These are phyloP conservation scores for Chaetoderma sp. DNA, from an alignment of 2,888 invertebrate species.

Conservation along the genomic window DNA sequence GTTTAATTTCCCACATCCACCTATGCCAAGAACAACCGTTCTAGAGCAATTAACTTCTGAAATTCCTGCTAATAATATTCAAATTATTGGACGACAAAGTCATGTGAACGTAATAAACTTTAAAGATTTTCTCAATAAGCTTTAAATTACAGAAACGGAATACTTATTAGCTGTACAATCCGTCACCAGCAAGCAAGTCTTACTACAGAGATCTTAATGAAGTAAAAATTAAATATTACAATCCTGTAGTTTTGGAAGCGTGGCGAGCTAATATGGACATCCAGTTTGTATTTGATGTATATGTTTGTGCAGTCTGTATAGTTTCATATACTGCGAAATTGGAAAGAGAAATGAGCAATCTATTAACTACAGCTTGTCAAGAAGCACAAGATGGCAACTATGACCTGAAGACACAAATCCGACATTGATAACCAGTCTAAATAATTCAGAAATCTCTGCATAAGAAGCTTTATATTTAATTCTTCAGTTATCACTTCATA, in stretches of 20 bases:
- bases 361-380: constrained; percentile 33
- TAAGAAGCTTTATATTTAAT: constrained; percentile 38
- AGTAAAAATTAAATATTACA: constrained; percentile 30
- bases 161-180: constrained; percentile 16
- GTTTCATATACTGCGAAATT: constrained; percentile 37
- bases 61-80: background rate
- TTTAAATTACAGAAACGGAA: constrained; percentile 19
- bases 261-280: constrained; percentile 38
- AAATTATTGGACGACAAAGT: constrained; percentile 1
- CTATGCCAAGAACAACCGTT: constrained; percentile 30
- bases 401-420: constrained; percentile 29
- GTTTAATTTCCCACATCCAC: constrained; percentile 33
- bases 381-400: constrained; percentile 33
- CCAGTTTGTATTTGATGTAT: constrained; percentile 31
- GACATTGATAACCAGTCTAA: constrained; percentile 35
- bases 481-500: constrained; percentile 31
- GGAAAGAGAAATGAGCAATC: constrained; percentile 36
- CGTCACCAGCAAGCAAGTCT: constrained; percentile 24
- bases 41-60: constrained; percentile 26
- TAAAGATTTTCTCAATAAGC: constrained; percentile 16
- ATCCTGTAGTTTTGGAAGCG: constrained; percentile 15
- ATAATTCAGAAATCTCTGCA: constrained; percentile 37
- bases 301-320: constrained; percentile 31
- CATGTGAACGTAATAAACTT: constrained; percentile 16
- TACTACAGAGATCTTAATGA: constrained; percentile 28